Evolutionary conservation across 2,113 vertebrate genomes (phyloP).

Genomic region (Fulmarus glacialis): DNA sequence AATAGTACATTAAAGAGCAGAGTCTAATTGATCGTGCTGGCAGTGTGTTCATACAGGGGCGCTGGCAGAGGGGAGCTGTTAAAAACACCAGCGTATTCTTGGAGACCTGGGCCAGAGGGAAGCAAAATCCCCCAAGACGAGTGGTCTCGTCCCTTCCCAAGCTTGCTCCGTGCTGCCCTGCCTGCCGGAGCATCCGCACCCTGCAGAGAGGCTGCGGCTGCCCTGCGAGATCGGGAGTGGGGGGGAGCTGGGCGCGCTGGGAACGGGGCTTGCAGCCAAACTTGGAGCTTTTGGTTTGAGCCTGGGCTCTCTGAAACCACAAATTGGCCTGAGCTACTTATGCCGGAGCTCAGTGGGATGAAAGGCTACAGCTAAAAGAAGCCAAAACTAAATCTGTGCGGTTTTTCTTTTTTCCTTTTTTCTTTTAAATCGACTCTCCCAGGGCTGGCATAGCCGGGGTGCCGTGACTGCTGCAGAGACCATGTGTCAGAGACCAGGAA

Average conservation of each 20-base stretch:
- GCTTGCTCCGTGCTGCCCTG: background rate
- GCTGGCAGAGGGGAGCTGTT: background rate
- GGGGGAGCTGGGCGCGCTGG: background rate
- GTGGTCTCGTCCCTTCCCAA: background rate
- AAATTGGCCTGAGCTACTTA: background rate
- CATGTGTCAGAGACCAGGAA: background rate
- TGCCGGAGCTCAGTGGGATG: background rate
- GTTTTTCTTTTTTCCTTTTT: background rate
- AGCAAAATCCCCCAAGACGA: background rate
- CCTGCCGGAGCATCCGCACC: background rate
- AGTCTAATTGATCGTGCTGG: background rate
- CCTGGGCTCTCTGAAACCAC: background rate
- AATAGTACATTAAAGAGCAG: constrained; percentile 55
- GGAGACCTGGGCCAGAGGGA: background rate
- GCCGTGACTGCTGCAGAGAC: background rate
- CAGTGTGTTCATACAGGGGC: background rate
- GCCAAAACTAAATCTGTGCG: background rate
- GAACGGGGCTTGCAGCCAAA: background rate
- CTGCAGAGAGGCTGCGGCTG: background rate
- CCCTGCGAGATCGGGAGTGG: rapidly evolving
- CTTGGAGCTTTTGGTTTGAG: background rate
- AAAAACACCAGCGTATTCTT: background rate
- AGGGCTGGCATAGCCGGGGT: background rate
- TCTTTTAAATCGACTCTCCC: background rate
- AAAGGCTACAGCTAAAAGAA: background rate